Percentiles rank a stretch among this genome's conserved stretches.
These are phyloP conservation scores for Eidolon dupreanum DNA, from an alignment of 2,797 vertebrate genomes.

Conservation along the genomic window DNA sequence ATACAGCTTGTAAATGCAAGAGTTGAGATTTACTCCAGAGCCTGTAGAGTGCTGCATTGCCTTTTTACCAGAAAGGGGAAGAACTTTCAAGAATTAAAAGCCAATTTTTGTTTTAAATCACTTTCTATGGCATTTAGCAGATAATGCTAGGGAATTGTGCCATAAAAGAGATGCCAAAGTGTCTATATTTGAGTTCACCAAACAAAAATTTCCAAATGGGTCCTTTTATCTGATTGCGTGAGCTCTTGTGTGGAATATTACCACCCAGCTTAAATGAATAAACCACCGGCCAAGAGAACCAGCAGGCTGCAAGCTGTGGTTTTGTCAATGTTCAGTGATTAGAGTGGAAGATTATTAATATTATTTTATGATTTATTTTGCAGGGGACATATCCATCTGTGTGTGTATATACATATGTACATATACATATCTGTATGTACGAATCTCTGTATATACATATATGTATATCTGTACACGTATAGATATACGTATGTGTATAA, in stretches of 20 bases:
- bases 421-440: background rate
- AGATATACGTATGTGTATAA: background rate
- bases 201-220: background rate
- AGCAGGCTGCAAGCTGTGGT: background rate
- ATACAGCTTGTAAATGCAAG: background rate
- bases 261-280: background rate
- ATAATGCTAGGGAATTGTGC: background rate
- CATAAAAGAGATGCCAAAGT: background rate
- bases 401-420: background rate
- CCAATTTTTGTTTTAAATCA: background rate
- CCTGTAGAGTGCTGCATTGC: background rate
- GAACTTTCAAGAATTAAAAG: background rate
- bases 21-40: background rate
- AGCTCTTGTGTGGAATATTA: background rate
- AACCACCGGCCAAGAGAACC: background rate
- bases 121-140: background rate
- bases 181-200: background rate
- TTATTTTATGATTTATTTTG: slow-evolving; percentile 43
- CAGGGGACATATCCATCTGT: background rate
- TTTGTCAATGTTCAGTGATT: slow-evolving; percentile 14
- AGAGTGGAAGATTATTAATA: background rate
- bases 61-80: background rate
- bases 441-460: background rate
- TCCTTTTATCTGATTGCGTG: background rate
- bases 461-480: too few relatives aligned